Evolutionary conservation across 2,113 vertebrate genomes (phyloP).

Genomic region (Oxyruncus cristatus): DNA sequence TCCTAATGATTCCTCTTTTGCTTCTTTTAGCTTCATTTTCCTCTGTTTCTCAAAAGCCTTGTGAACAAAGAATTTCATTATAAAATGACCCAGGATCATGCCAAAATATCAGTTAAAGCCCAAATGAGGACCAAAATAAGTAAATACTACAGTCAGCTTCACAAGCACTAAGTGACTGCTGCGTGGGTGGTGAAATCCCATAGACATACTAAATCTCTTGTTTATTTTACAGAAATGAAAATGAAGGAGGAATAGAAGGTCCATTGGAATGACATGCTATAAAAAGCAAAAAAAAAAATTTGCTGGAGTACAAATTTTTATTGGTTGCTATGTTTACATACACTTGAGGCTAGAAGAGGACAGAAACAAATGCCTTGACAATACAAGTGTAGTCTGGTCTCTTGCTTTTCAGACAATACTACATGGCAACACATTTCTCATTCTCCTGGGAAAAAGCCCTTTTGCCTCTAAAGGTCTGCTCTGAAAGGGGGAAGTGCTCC

Average conservation of each 20-base stretch:
- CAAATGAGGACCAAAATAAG: constrained; percentile 77
- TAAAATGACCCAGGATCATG: constrained; percentile 57
- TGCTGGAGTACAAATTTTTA: not conserved
- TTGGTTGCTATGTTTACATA: not conserved
- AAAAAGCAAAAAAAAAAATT: not conserved
- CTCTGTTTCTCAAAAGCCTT: constrained; percentile 56
- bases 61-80: constrained; percentile 78
- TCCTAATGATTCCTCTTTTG: not conserved
- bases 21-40: not conserved
- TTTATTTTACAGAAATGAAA: constrained; percentile 62
- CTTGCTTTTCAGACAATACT: not conserved
- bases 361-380: not conserved
- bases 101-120: constrained; percentile 67
- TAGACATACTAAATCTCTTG: constrained; percentile 72
- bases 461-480: not conserved
- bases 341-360: not conserved
- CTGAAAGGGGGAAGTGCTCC: not conserved
- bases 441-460: not conserved
- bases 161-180: not conserved
- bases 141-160: constrained; percentile 69
- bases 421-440: not conserved
- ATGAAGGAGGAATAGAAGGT: constrained; percentile 24
- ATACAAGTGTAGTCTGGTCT: not conserved
- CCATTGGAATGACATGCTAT: constrained; percentile 48
- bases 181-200: constrained; percentile 56